Evolutionary conservation across 2,797 vertebrate species (phyloP).

Genomic region (Natrix natrix): DNA sequence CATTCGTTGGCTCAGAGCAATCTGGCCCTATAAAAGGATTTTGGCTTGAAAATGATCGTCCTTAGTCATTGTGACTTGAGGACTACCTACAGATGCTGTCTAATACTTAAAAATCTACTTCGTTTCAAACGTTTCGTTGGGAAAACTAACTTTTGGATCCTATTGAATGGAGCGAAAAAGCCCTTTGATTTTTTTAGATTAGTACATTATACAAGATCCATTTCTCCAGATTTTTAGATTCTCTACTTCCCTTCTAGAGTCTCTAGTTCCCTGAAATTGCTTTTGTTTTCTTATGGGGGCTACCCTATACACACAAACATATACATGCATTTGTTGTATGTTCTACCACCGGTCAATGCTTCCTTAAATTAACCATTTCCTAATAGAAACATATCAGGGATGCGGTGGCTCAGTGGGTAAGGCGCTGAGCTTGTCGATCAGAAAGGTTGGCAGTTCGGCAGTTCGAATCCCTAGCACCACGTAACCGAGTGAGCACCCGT

Average conservation of each 20-base stretch:
- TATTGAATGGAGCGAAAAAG: background rate
- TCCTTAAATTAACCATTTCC: background rate
- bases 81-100: background rate
- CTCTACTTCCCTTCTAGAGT: no score
- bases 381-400: background rate
- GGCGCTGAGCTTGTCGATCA: no score
- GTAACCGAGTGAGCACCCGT: no score
- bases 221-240: background rate
- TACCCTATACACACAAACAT: background rate
- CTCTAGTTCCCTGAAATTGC: background rate
- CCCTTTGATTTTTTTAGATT: background rate
- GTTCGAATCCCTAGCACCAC: no score
- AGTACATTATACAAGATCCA: background rate
- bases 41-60: background rate
- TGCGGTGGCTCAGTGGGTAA: no score
- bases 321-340: background rate
- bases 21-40: background rate
- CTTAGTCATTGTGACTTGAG: background rate
- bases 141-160: background rate
- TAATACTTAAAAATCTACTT: background rate
- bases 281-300: background rate
- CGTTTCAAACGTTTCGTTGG: background rate
- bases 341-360: background rate
- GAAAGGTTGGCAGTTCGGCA: no score
- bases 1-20: conserved; percentile 9